These are phyloP conservation scores for Peribatodes rhomboidaria DNA, from an alignment of 2,888 invertebrate genomes.

Conservation along the genomic window DNA sequence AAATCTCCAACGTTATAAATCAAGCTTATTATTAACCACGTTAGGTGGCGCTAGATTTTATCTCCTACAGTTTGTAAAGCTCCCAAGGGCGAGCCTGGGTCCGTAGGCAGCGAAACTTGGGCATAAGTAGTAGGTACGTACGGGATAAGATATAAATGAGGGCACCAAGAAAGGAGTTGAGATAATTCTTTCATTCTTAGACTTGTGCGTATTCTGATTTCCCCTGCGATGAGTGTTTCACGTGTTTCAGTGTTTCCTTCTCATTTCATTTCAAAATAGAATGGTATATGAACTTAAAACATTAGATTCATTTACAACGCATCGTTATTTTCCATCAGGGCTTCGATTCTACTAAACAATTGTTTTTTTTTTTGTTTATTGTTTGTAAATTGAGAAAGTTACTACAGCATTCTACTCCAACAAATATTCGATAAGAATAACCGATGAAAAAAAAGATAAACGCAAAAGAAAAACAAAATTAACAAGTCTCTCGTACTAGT, in stretches of 20 bases:
- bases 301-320: not conserved
- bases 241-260: too few species aligned
- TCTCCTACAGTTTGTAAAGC: conserved; percentile 12
- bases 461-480: too few species aligned
- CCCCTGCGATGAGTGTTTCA: conserved; percentile 59
- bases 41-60: conserved; percentile 17
- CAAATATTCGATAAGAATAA: too few species aligned
- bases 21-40: conserved; percentile 11
- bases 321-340: too few species aligned
- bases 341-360: too few species aligned
- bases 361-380: too few species aligned
- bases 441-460: too few species aligned
- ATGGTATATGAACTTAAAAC: not conserved
- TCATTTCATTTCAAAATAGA: conserved; percentile 60
- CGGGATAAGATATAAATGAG: conserved; percentile 47
- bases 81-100: conserved; percentile 29
- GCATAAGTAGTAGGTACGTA: conserved; percentile 16
- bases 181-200: conserved; percentile 53
- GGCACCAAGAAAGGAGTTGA: conserved; percentile 45
- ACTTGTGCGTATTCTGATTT: conserved; percentile 58
- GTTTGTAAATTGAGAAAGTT: too few species aligned
- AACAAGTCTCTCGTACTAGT: not conserved
- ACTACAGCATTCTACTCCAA: too few species aligned
- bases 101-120: conserved; percentile 20
- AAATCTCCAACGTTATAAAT: conserved; percentile 11